Base-by-base conservation (phyloP, 2,113 vertebrate genomes). In the Toxotes jaculatrix region DNA sequence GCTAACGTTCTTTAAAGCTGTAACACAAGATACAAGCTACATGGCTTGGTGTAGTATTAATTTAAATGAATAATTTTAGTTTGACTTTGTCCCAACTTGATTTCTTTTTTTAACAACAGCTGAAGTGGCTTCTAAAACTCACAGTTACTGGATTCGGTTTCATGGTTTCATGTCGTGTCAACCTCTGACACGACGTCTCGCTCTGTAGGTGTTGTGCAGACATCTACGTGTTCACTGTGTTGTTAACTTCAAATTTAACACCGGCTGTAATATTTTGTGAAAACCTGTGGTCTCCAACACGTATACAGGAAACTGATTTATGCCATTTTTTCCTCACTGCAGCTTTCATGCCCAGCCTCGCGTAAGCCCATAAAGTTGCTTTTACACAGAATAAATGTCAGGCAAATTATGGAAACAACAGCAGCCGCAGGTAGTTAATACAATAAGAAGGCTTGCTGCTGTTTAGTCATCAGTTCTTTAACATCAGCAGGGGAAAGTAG, bases 391-490 rank as follows among this genome's bases (percentile, higher is more conserved):
- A 87, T 90, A 75, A 85, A 92, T 83, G 87, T 89, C 86, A 86
- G 78, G 80, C 77, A 89, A 87, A 88, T 84, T 82, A 89, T 84
- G 77, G 77, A 88, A 92, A 91, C 74, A 89, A 88, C 82, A 36
- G 74, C 85, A 80, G 79, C 82, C 61, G 55, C 71, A 80, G 86
- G 86, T 78, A 87, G 74, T 88, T 89, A 89, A 87, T 84, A 89
- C 85, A 79, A 82, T 78, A 32, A 79, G 76, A 82, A 67, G 72
- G 82, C 61, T 62, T 38, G 27, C 67, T 82, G 45, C 77, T 77
- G 80, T 92, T 73, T 76, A 87, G 84, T 89, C 84, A 86, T 88
- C 85, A 86, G 27, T 92, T 89, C 65, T 83, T 86, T 80, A 82
- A 78, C 79, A 85, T 85, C 83, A 81, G 83, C 77, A 21, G 80